Percentiles rank a stretch among this genome's conserved stretches.
phyloP scores from a whole-genome alignment of 2,888 invertebrate species.

The Amblyteles armatorius region DNA sequence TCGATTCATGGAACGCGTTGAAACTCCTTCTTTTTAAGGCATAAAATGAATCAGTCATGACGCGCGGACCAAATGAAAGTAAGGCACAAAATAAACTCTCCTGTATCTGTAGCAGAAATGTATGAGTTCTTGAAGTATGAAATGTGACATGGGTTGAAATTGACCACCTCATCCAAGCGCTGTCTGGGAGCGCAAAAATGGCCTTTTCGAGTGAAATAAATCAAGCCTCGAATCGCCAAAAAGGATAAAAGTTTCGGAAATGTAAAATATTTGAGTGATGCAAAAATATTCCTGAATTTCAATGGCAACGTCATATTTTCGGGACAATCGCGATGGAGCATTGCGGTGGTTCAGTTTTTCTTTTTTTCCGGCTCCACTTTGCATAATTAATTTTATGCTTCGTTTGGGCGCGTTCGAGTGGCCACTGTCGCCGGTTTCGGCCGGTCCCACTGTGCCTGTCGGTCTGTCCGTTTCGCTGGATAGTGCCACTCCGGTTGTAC shows the following conservation, averaged over 20 bases:
- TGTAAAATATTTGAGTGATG: neutral
- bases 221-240: neutral
- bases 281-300: conserved; percentile 1
- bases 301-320: conserved; percentile 1
- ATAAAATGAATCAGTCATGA: no score
- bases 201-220: no score
- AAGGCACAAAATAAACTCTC: no score
- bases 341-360: neutral
- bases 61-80: no score
- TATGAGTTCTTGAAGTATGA: no score
- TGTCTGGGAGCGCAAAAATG: no score
- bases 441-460: neutral
- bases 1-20: neutral
- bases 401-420: conserved; percentile 20
- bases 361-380: conserved; percentile 1
- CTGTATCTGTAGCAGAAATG: no score
- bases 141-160: no score
- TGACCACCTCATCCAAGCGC: no score
- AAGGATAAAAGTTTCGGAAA: neutral
- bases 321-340: no score
- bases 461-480: neutral
- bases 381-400: conserved; percentile 37
- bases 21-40: no score
- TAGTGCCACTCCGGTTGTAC: neutral
- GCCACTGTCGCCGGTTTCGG: neutral